phyloP scores from a whole-genome alignment of 2,797 vertebrate genomes.

The Atherinosoma microstoma region DNA sequence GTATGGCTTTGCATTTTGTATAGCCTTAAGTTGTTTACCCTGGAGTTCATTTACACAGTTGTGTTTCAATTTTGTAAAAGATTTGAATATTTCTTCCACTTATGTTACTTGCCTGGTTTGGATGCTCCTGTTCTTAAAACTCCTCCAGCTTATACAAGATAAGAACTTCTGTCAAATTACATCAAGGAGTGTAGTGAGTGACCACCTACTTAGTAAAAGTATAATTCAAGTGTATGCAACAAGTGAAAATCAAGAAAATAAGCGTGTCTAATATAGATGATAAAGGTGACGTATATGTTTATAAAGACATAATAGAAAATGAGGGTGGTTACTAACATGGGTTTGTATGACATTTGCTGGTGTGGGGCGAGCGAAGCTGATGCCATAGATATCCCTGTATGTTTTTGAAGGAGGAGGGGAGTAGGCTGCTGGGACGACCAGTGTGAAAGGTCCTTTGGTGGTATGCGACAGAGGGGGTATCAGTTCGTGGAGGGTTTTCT shows the following conservation, averaged over 20 bases:
- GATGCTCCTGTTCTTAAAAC: not conserved
- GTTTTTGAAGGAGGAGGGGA: conserved; percentile 59
- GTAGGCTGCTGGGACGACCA: conserved; percentile 47
- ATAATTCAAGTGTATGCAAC: conserved; percentile 6
- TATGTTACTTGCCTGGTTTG: conserved; percentile 8
- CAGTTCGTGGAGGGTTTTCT: conserved; percentile 84
- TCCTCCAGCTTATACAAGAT: conserved; percentile 1
- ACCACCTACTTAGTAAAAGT: not conserved
- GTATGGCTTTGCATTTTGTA: not conserved
- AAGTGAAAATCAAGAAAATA: conserved; percentile 4
- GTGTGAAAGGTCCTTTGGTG: conserved; percentile 87
- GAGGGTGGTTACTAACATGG: not conserved
- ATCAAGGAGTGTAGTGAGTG: conserved; percentile 1
- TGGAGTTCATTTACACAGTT: not conserved
- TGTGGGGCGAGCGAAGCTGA: conserved; percentile 60
- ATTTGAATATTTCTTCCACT: not conserved
- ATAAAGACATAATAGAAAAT: conserved; percentile 11
- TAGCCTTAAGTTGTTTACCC: not conserved
- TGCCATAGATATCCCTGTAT: conserved; percentile 71
- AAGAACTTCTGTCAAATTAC: conserved; percentile 8
- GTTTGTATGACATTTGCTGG: conserved; percentile 29
- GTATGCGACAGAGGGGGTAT: conserved; percentile 85
- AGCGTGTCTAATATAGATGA: not conserved
- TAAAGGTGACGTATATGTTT: conserved; percentile 1
- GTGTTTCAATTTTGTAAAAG: not conserved